A percentile compares a stretch with the other conserved stretches of the same genome.
phyloP scores from a whole-genome alignment of 2,797 vertebrate species.

The Pteronotus mesoamericanus region DNA sequence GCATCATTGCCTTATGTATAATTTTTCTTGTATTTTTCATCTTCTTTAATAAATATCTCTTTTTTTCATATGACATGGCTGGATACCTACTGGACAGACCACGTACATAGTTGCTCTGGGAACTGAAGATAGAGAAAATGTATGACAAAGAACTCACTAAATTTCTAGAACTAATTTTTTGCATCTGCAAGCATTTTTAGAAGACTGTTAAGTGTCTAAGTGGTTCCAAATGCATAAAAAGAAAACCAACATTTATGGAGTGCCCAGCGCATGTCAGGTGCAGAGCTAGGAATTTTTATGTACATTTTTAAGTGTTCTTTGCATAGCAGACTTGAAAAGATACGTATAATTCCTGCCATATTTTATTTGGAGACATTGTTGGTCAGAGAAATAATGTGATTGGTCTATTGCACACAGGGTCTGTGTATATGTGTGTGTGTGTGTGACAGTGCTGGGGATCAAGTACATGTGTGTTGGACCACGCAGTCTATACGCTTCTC shows the following conservation, averaged over 20 bases:
- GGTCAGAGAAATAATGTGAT: not conserved
- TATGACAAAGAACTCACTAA: not conserved
- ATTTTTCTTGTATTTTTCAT: not conserved
- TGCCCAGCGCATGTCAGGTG: not conserved
- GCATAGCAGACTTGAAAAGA: not conserved
- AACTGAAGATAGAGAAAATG: not conserved
- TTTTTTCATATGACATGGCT: not conserved
- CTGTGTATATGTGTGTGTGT: not conserved
- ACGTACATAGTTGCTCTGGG: not conserved
- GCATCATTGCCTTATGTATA: not conserved
- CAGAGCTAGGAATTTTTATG: not conserved
- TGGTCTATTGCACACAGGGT: not conserved
- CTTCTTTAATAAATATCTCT: not conserved
- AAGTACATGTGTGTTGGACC: not conserved
- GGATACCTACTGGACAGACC: not conserved
- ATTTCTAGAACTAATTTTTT: constrained; percentile 19
- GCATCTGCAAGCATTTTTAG: not conserved
- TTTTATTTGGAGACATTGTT: not conserved
- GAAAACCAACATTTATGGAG: not conserved
- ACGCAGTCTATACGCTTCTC: not conserved
- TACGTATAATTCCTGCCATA: not conserved
- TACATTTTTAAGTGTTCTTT: not conserved
- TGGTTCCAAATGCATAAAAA: not conserved
- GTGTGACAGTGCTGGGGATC: not conserved
- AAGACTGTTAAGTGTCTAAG: not conserved